These are phyloP conservation scores for Trogon melanurus DNA, from an alignment of 2,113 vertebrate genomes.

Conservation along the genomic window DNA sequence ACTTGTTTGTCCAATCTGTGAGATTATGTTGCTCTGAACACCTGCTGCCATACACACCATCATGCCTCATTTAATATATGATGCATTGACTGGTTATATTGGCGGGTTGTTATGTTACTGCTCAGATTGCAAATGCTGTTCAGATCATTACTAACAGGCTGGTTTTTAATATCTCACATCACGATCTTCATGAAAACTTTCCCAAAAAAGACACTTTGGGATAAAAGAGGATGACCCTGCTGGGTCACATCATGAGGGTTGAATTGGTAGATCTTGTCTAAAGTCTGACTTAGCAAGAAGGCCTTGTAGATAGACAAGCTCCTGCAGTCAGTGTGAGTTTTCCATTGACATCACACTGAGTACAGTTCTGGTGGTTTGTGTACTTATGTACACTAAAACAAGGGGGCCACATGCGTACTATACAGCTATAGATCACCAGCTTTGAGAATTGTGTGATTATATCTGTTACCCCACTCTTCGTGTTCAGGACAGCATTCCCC, in stretches of 20 bases:
- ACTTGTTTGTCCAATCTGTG: neutral
- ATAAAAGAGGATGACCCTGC: neutral
- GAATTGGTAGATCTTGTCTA: neutral
- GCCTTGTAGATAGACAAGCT: neutral
- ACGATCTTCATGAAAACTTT: neutral
- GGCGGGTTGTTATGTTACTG: neutral
- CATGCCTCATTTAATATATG: neutral
- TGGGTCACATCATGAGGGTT: neutral
- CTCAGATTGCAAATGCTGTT: neutral
- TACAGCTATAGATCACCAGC: neutral
- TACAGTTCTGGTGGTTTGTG: neutral
- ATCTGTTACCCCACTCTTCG: neutral
- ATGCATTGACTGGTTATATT: neutral
- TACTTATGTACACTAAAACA: neutral
- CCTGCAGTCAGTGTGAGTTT: neutral
- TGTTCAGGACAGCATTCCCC: neutral
- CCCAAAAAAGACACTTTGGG: neutral
- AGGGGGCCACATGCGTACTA: neutral
- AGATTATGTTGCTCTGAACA: neutral
- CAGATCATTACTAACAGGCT: neutral
- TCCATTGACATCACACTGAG: neutral
- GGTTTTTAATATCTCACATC: neutral
- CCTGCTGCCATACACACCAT: neutral
- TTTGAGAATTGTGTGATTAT: neutral
- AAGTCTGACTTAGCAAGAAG: neutral